Conservation (phyloP, 2,113 vertebrate genomes). For the Corythornis madagascariensis region DNA sequence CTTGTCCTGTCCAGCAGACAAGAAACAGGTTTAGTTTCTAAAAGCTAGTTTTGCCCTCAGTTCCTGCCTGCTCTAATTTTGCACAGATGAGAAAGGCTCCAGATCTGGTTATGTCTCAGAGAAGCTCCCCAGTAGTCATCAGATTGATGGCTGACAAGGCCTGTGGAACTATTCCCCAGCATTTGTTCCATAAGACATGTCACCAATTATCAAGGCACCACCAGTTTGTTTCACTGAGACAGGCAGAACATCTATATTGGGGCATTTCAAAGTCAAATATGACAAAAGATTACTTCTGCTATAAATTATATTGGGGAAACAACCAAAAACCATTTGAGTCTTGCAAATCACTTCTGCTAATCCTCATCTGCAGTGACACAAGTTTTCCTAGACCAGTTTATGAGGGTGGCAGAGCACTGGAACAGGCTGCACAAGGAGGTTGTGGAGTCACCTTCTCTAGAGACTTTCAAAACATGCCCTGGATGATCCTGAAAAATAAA, state of each 20-base stretch:
- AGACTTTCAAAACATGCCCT: too few relatives aligned
- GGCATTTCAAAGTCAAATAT: fast-evolving
- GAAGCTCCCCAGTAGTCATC: not conserved
- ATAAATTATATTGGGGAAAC: not conserved
- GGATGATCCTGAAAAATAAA: not conserved
- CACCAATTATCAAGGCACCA: not conserved
- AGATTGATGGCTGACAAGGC: not conserved
- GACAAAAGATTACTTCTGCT: not conserved
- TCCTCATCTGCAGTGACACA: not conserved
- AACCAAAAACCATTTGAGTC: not conserved
- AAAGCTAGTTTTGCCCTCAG: not conserved
- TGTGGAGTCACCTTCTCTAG: too few relatives aligned
- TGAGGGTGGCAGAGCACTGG: not conserved
- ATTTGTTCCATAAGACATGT: not conserved
- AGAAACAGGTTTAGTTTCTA: not conserved
- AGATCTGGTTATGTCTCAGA: not conserved
- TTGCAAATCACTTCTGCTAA: not conserved
- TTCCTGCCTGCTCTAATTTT: not conserved
- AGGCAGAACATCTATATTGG: not conserved
- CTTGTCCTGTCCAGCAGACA: not conserved
- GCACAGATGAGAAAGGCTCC: not conserved
- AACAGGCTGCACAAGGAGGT: too few relatives aligned
- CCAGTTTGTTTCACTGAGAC: not conserved
- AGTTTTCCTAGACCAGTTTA: not conserved
- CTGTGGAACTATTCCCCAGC: not conserved